Base-by-base conservation (phyloP, 2,113 vertebrate species). In the Fukomys damarensis region DNA sequence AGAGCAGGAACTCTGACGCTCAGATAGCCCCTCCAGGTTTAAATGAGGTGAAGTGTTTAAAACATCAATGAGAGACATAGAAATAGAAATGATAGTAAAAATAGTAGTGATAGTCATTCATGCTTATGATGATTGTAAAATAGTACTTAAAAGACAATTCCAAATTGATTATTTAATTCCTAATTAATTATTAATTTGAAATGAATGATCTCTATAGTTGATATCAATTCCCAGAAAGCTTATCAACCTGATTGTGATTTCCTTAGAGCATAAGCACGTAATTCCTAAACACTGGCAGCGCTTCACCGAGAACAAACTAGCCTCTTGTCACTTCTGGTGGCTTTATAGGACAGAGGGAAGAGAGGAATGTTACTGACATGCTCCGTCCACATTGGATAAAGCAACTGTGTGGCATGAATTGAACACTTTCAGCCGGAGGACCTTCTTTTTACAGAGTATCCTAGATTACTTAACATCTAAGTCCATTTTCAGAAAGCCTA, bases 101-200 rank as follows among this genome's bases (percentile, higher is more conserved):
- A 56, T 43, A 82, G 35, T 3, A 32, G 11, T 54, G 24, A 30
- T 80, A n/a, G 85, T 82, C 82, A 89, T 49, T 96, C 1, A 19
- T 83, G 68, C 4, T 89, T 30, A 49, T 84, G 74, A 59, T 86
- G 56, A 86, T 82, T 59, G 46, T 13, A 63, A 87, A 89, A 93
- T 74, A 92, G 56, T 63, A 58, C 7, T 52, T 52, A 89, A 94
- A 88, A 24, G 1, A n/a, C 5, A 6, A n/a, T n/a, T n/a, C n/a
- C n/a, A n/a, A n/a, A n/a, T n/a, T n/a, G n/a, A n/a, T 77, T 46
- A 88, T 74, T 63, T 76, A 82, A 91, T 85, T 95, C 17, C 32
- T n/a, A n/a, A n/a, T n/a, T n/a, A n/a, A n/a, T 77, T 46, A 88
- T 74, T 63, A 82, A 91, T 85, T 95, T 13, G 28, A 93, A 93